A percentile compares a stretch with the other conserved stretches of the same genome.
Conservation (phyloP, 2,113 vertebrate species). For the Engystomops pustulosus region DNA sequence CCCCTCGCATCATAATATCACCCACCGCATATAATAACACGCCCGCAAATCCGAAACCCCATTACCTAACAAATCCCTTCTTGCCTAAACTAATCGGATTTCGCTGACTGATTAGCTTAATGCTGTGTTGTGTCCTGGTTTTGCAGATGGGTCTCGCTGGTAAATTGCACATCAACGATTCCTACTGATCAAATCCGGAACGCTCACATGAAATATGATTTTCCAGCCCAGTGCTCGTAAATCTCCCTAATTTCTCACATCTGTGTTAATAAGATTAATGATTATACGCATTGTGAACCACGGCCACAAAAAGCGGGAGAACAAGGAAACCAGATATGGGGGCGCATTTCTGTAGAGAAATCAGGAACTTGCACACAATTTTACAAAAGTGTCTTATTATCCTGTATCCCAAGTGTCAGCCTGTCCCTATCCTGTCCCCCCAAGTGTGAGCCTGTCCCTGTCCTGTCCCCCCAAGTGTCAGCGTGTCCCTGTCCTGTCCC, state of each 20-base stretch:
- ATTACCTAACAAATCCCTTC: conserved; percentile 14
- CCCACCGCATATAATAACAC: neutral
- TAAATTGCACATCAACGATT: conserved; percentile 17
- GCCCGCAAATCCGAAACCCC: neutral
- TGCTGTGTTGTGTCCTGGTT: conserved; percentile 4
- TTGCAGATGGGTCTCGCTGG: conserved; percentile 23
- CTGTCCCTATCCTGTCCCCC: too few relatives aligned
- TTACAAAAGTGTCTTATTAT: neutral
- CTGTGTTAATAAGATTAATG: conserved; percentile 49
- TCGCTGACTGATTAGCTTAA: conserved; percentile 9
- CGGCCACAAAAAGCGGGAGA: neutral
- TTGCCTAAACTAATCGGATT: conserved; percentile 32
- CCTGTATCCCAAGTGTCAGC: neutral
- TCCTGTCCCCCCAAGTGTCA: too few relatives aligned
- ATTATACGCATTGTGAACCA: neutral
- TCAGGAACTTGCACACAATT: too few relatives aligned
- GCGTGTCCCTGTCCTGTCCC: too few relatives aligned
- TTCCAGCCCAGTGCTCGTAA: conserved; percentile 29
- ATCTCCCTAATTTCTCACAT: conserved; percentile 26
- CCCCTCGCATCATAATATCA: neutral
- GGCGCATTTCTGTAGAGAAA: too few relatives aligned
- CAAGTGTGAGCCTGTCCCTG: too few relatives aligned
- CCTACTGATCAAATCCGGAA: conserved; percentile 27
- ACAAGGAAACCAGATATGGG: neutral
- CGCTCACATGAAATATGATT: conserved; percentile 34